phyloP scores from a whole-genome alignment of 2,113 vertebrate genomes.

The Scomber colias region DNA sequence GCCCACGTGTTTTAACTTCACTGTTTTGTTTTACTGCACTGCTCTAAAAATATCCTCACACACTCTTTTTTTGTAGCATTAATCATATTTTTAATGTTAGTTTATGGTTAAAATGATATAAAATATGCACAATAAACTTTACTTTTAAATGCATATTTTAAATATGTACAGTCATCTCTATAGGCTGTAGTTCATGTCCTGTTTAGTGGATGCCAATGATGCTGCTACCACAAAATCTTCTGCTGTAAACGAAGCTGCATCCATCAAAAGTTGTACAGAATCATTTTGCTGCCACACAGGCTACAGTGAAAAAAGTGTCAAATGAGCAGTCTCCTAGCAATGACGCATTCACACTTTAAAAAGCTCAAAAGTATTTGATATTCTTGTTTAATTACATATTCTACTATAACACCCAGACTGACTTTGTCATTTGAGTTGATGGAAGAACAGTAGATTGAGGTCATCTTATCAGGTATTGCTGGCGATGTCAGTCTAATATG shows the following conservation, averaged over 20 bases:
- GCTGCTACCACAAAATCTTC: not conserved
- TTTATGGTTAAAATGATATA: no score
- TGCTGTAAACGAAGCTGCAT: not conserved
- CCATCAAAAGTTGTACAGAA: not conserved
- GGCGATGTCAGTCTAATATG: not conserved
- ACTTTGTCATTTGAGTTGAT: not conserved
- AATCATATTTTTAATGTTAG: no score
- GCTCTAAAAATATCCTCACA: no score
- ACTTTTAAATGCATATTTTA: no score
- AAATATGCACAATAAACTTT: no score
- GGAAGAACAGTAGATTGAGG: not conserved
- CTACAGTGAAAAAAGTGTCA: not conserved
- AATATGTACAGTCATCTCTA: no score
- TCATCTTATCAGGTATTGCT: not conserved
- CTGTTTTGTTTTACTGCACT: no score
- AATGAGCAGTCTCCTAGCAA: not conserved
- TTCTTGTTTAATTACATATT: slow-evolving; percentile 1
- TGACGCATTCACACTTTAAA: slow-evolving; percentile 17
- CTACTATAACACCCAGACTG: not conserved
- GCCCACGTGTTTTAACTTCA: no score
- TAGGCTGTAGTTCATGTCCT: no score
- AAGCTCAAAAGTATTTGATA: slow-evolving; percentile 12
- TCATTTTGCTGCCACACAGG: not conserved
- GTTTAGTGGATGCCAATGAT: not conserved
- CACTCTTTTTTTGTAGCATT: no score